phyloP scores from a whole-genome alignment of 2,797 vertebrate species.

The Toxotes lorentzi region DNA sequence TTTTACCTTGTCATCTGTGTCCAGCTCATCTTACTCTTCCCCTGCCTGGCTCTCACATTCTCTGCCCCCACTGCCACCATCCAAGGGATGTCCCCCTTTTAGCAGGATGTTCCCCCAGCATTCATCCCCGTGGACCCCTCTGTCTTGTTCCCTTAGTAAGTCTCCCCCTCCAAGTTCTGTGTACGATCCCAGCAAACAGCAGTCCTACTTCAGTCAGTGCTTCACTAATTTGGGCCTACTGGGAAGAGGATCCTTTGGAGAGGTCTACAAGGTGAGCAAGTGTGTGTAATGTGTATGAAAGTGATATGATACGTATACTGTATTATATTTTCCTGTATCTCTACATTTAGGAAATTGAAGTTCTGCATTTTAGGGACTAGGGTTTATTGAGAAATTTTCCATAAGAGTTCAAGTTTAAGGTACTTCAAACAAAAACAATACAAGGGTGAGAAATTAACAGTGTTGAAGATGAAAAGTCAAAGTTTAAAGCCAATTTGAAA shows the following conservation, averaged over 20 bases:
- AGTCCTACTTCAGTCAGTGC: slow-evolving; percentile 90
- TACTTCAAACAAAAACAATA: not conserved
- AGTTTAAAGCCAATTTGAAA: not conserved
- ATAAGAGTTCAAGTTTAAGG: not conserved
- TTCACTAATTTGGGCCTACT: slow-evolving; percentile 89
- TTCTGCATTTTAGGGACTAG: not conserved
- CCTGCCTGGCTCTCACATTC: slow-evolving; percentile 75
- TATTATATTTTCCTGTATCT: not conserved
- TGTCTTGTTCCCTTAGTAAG: slow-evolving; percentile 86
- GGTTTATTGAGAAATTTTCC: not conserved
- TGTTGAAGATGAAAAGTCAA: not conserved
- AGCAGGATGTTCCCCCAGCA: slow-evolving; percentile 88
- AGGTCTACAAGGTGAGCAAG: slow-evolving; percentile 91
- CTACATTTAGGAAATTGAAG: not conserved
- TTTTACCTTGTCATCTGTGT: slow-evolving; percentile 71
- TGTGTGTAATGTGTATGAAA: not conserved
- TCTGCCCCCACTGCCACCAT: slow-evolving; percentile 88
- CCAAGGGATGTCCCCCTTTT: slow-evolving; percentile 85
- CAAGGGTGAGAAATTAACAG: not conserved
- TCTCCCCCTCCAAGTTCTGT: slow-evolving; percentile 65
- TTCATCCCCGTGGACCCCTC: slow-evolving; percentile 85
- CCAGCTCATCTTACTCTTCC: slow-evolving; percentile 72
- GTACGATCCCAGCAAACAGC: slow-evolving; percentile 86
- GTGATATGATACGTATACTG: not conserved
- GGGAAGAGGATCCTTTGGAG: slow-evolving; percentile 92